Conservation (phyloP, 2,888 invertebrate species). For the Leptopterna dolabrata region DNA sequence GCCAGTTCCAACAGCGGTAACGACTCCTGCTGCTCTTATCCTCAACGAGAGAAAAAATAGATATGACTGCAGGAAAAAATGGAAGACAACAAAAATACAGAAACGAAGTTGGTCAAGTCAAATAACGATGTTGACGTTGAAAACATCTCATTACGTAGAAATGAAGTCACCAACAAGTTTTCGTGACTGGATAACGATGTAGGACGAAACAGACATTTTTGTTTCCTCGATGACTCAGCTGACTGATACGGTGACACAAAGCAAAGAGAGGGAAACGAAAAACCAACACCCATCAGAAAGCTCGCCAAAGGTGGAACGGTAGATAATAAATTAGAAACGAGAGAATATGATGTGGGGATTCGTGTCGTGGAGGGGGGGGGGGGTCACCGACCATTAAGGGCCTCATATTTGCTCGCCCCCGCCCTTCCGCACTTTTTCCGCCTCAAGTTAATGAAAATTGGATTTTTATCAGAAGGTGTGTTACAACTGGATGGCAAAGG, state of each 20-base stretch:
- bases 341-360: neutral
- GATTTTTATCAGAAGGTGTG: slow-evolving; percentile 34
- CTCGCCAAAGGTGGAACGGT: neutral
- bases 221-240: neutral
- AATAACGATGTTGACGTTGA: too few species aligned
- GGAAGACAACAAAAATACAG: too few species aligned
- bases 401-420: slow-evolving; percentile 15
- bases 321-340: slow-evolving; percentile 20
- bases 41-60: too few species aligned
- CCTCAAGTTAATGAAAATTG: slow-evolving; percentile 12
- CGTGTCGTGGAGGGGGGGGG: neutral
- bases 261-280: neutral
- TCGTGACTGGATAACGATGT: neutral
- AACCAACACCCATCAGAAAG: neutral
- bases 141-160: too few species aligned
- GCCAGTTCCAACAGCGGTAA: too few species aligned
- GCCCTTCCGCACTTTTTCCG: slow-evolving; percentile 10
- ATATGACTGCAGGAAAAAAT: too few species aligned
- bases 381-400: slow-evolving; percentile 14
- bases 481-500: neutral
- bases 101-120: too few species aligned
- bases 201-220: neutral
- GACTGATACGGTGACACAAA: neutral
- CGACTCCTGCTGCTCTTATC: too few species aligned
- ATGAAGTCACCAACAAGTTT: neutral